These are phyloP conservation scores for Danaus plexippus DNA, from an alignment of 1,140 invertebrate genomes.

Conservation along the genomic window DNA sequence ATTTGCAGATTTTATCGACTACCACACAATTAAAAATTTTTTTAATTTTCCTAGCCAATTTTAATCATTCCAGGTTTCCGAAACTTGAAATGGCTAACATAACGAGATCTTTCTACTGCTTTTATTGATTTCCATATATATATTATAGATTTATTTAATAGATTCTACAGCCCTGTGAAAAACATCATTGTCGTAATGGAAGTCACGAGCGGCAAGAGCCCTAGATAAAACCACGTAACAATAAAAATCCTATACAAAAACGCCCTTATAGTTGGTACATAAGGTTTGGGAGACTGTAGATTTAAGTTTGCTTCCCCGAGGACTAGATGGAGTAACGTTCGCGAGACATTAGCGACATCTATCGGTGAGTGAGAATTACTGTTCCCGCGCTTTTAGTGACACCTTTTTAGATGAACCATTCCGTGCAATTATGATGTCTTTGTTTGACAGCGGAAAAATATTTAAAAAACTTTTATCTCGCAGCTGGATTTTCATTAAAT, in stretches of 20 bases:
- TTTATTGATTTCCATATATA: too few relatives aligned
- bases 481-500: too few relatives aligned
- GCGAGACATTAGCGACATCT: constrained; percentile 67
- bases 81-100: too few relatives aligned
- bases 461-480: too few relatives aligned
- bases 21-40: too few relatives aligned
- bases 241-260: constrained; percentile 16
- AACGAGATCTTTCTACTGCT: too few relatives aligned
- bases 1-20: too few relatives aligned
- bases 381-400: constrained; percentile 25
- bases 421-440: too few relatives aligned
- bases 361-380: constrained; percentile 62
- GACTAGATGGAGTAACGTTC: constrained; percentile 54
- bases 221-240: constrained; percentile 38
- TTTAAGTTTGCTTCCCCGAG: constrained; percentile 31
- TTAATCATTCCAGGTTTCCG: too few relatives aligned
- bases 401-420: constrained; percentile 10
- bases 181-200: constrained; percentile 68
- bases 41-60: too few relatives aligned
- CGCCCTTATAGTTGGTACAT: constrained; percentile 15
- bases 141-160: too few relatives aligned
- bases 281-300: constrained; percentile 15
- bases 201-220: constrained; percentile 63
- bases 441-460: too few relatives aligned
- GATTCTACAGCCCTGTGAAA: constrained; percentile 19